Evolutionary conservation across 2,113 vertebrate genomes (phyloP), one percentile per base, ranked within the genome.

Genomic region (Nothoprocta pentlandii): DNA sequence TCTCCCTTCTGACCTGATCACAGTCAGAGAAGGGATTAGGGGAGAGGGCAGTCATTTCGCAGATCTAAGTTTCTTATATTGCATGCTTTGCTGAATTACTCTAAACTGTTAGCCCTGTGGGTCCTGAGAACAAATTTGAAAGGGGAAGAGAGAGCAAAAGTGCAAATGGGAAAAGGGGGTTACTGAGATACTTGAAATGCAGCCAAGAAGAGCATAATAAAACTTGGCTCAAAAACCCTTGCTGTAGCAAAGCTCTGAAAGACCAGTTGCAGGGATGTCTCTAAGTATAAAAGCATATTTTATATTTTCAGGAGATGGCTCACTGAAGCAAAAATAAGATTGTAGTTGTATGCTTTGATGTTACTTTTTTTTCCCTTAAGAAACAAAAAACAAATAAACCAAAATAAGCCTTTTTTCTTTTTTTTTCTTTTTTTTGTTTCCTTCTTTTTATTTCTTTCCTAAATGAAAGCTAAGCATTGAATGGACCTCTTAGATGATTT

Each of bases 71-170:
- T 86, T 91, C 68, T 90, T 71, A 19, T 19, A 22, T 62, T 80
- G 61, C 80, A 56, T 87, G 75, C 93, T 94, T 84, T 94, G 68
- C 54, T 77, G 74, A 86, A 84, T 89, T 85, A 32, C 59, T 82
- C 7, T 74, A 93, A 87, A 90, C 74, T 30, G 69, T 59, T 93
- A 92, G 80, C 85, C 74, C 83, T 89, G 16, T 84, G 83, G 91
- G 85, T 84, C 85, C 86, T 94, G 94, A 95, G 93, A 92, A 81
- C 87, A 83, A 85, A 93, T 91, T 90, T 94, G 83, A 85, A 79
- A 87, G 41, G 70, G 81, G 83, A 79, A 81, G 64, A 93, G 71
- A 74, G 70, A 91, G 54, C 61, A 93, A 89, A 90, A 83, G 53
- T 28, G 34, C 26, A 41, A 53, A 71, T 39, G 22, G 67, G 90